phyloP scores from a whole-genome alignment of 2,113 vertebrate species.

The Scophthalmus maximus region DNA sequence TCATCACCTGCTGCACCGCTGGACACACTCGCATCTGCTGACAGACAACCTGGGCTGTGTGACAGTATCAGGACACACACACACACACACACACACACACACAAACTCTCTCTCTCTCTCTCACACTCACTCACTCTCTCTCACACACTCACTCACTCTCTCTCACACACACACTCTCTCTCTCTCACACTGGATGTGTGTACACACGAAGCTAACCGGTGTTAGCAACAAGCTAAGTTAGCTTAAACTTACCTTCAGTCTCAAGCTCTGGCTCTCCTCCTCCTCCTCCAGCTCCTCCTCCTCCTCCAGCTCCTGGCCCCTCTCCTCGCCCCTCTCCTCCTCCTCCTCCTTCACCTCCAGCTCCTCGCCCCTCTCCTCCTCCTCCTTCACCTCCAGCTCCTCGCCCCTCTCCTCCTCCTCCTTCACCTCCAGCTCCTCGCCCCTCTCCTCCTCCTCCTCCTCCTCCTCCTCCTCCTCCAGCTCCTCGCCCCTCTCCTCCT shows the following conservation, averaged over 20 bases:
- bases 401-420: constrained; percentile 20
- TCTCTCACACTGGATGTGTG: background rate
- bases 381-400: no score
- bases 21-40: background rate
- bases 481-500: constrained; percentile 21
- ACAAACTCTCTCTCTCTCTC: no score
- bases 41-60: no score
- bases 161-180: background rate
- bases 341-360: constrained; percentile 9
- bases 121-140: no score
- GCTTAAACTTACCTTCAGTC: constrained; percentile 44
- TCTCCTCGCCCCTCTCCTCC: constrained; percentile 21
- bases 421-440: constrained; percentile 10
- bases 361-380: background rate
- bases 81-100: no score
- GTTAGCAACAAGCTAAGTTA: constrained; percentile 24
- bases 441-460: background rate
- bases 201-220: background rate
- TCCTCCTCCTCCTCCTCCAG: no score
- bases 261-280: constrained; percentile 3
- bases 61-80: no score
- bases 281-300: constrained; percentile 8
- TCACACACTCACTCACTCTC: no score
- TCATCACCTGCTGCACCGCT: background rate
- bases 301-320: constrained; percentile 16